Evolutionary conservation across 1,140 invertebrate genomes (phyloP).

Genomic region (Drosophila busckii): DNA sequence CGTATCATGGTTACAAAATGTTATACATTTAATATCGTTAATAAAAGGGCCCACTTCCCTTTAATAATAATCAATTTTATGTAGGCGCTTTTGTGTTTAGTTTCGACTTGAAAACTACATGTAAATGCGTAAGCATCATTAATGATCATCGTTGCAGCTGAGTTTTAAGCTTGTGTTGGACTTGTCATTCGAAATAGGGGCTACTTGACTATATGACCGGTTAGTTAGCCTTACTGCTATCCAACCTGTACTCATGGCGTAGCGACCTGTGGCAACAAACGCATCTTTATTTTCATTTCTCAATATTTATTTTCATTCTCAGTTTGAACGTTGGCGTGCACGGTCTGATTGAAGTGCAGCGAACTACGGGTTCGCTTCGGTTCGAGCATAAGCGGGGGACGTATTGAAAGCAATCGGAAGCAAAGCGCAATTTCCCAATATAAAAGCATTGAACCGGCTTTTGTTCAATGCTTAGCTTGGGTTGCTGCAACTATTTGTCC

Average conservation of each 20-base stretch:
- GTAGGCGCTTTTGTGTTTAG: too few species aligned
- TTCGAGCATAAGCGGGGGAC: constrained; percentile 19
- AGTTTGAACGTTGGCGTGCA: constrained; percentile 44
- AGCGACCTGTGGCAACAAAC: constrained; percentile 18
- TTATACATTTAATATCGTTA: too few species aligned
- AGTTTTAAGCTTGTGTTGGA: too few species aligned
- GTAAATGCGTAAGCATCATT: too few species aligned
- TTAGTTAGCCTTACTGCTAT: too few species aligned
- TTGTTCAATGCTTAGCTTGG: constrained; percentile 34
- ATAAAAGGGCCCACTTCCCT: too few species aligned
- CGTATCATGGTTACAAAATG: too few species aligned
- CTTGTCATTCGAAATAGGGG: too few species aligned
- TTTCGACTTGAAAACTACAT: too few species aligned
- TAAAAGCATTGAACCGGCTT: constrained; percentile 55
- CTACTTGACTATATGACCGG: too few species aligned
- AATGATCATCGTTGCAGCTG: too few species aligned
- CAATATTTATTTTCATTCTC: constrained; percentile 58
- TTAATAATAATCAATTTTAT: too few species aligned
- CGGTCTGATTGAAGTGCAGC: constrained; percentile 29
- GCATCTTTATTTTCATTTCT: constrained; percentile 36
- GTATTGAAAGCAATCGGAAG: constrained; percentile 39
- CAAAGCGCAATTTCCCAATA: constrained; percentile 61
- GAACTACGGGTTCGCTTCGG: constrained; percentile 17
- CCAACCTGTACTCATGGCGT: background rate
- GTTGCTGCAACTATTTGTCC: constrained; percentile 55